Conservation (phyloP, 2,888 invertebrate species). For the Limnephilus rhombicus region DNA sequence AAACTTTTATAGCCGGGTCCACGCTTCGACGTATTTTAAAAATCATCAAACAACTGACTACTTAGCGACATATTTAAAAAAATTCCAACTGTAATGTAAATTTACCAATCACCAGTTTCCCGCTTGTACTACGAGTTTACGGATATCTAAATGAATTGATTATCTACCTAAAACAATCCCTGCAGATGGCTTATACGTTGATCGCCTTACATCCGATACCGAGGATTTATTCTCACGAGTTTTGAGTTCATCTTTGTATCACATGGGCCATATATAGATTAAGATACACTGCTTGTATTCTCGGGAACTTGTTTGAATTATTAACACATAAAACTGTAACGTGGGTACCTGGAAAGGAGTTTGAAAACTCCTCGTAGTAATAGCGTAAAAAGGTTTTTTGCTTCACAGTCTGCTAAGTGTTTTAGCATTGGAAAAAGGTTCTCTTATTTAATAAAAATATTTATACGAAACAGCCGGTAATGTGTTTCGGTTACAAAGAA, state of each 20-base stretch:
- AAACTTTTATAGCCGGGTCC: no score
- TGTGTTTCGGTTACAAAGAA: neutral
- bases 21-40: no score
- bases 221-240: neutral
- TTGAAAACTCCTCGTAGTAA: neutral
- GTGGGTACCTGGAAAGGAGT: neutral
- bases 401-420: neutral
- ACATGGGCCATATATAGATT: neutral
- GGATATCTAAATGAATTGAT: neutral
- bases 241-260: conserved; percentile 4
- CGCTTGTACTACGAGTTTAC: neutral
- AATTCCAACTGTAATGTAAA: no score
- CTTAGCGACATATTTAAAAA: no score
- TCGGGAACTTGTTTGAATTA: neutral
- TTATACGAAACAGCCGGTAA: neutral
- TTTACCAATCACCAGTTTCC: no score
- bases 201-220: neutral
- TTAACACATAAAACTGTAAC: neutral
- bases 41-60: no score
- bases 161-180: neutral
- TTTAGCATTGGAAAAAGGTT: neutral
- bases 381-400: conserved; percentile 6
- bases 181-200: neutral
- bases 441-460: neutral
- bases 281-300: conserved; percentile 1